Evolutionary conservation across 92 coral and sea anemone genomes (phyloP), one percentile per base, ranked within the genome.

Genomic region (Palythoa heliodiscus): DNA sequence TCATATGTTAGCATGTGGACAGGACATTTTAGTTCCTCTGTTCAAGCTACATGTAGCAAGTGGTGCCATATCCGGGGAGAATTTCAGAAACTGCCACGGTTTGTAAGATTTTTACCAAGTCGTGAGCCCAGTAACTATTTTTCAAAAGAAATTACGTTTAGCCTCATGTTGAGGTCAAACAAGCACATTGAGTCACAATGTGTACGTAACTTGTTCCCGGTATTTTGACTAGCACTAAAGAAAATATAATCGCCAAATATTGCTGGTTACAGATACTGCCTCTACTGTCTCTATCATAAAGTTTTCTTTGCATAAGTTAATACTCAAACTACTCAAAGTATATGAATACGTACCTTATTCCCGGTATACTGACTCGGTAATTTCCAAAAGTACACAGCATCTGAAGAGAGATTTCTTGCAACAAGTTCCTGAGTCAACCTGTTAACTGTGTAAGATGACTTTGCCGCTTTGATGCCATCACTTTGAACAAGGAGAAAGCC

Each of bases 361-460:
- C 84, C 84, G 10, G 60, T 54, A 64, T 80, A 80, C 20, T 80
- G 72, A 20, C 47, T 80, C 17, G 84, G 84, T 48, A 80, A 48
- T 67, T 80, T 80, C 84, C 84, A 80, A 25, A 40, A 80, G 47
- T 80, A 80, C 20, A 80, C 84, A 5, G 43, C 60, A 2, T 67
- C 63, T 80, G 84, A 66, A 48, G 84, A 64, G 3, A 67, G 5
- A 67, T 80, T 80, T 48, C 60, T 66, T 7, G 84, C 75, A n/a
- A 9, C 23, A 63, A 80, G 75, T 53, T 80, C 84, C 63, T 43
- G 74, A 23, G 63, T 50, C 7, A 63, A n/a, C 38, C 35, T 11
- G 19, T 39, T 63, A 1, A 80, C 73, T n/a, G 16, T 25, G 22
- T 80, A 80, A 52, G 74, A 66, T 8, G 84, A 64, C 19, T 22